Percentiles rank a stretch among this genome's conserved stretches.
These are phyloP conservation scores for Synaphobranchus kaupii DNA, from an alignment of 2,797 vertebrate species.

Conservation along the genomic window DNA sequence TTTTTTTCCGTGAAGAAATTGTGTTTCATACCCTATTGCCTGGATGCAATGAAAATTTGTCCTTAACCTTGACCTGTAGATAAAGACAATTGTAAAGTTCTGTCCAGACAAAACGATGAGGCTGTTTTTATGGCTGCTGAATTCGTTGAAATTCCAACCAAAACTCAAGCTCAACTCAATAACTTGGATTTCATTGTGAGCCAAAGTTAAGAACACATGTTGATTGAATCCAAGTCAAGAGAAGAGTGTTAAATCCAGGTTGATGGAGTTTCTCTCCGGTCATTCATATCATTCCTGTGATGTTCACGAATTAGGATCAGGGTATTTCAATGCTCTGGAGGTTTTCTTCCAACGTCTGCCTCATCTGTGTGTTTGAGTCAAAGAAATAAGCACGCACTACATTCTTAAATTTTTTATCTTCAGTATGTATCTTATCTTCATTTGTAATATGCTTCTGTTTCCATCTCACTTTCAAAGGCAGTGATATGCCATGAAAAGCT, in stretches of 20 bases:
- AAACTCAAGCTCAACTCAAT: background rate
- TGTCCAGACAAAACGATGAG: background rate
- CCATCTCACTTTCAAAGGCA: slow-evolving; percentile 7
- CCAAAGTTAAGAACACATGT: background rate
- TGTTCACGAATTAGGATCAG: background rate
- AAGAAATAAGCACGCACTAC: background rate
- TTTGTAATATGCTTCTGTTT: background rate
- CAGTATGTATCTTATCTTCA: background rate
- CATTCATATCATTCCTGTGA: background rate
- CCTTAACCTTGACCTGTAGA: background rate
- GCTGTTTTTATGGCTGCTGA: background rate
- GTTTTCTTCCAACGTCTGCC: background rate
- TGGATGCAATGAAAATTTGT: background rate
- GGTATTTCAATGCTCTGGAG: background rate
- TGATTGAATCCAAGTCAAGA: background rate
- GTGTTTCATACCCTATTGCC: background rate
- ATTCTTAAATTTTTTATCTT: background rate
- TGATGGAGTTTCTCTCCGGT: background rate
- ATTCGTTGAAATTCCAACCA: background rate
- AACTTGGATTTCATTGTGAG: background rate
- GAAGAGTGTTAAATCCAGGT: background rate
- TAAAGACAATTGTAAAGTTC: background rate
- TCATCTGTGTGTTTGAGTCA: slow-evolving; percentile 3
- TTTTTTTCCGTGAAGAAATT: background rate
- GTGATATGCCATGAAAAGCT: slow-evolving; percentile 20